These are phyloP conservation scores for Synanceia verrucosa DNA, from an alignment of 2,797 vertebrate genomes.

Conservation along the genomic window DNA sequence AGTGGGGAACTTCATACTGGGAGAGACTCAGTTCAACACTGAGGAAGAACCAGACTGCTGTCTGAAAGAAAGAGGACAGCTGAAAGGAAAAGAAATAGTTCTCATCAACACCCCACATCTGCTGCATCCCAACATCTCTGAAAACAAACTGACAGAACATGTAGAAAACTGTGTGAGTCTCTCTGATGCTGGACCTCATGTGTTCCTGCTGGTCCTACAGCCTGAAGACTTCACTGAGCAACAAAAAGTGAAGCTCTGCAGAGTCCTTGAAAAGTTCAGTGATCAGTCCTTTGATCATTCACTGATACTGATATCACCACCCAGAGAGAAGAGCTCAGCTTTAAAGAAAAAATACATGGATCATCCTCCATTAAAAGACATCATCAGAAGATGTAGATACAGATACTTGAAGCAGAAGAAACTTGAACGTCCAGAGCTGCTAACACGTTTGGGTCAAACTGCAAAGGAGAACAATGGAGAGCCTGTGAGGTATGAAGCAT, in stretches of 20 bases:
- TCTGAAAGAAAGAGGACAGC: background rate
- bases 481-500: background rate
- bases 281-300: constrained; percentile 16
- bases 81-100: background rate
- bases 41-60: background rate
- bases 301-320: constrained; percentile 13
- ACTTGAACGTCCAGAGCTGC: background rate
- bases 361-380: background rate
- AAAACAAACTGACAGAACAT: background rate
- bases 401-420: background rate
- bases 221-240: constrained; percentile 13
- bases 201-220: constrained; percentile 6
- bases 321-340: background rate
- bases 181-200: background rate
- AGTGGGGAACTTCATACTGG: constrained; percentile 36
- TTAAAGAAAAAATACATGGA: background rate
- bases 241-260: constrained; percentile 1
- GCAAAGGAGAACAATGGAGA: background rate
- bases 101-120: constrained; percentile 39
- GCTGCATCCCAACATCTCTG: constrained; percentile 4
- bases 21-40: background rate
- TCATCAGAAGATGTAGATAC: constrained; percentile 15
- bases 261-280: background rate
- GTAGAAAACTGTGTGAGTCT: background rate
- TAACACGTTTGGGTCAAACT: background rate